Evolutionary conservation across 2,888 invertebrate genomes (phyloP).

Genomic region (Amiota communis): DNA sequence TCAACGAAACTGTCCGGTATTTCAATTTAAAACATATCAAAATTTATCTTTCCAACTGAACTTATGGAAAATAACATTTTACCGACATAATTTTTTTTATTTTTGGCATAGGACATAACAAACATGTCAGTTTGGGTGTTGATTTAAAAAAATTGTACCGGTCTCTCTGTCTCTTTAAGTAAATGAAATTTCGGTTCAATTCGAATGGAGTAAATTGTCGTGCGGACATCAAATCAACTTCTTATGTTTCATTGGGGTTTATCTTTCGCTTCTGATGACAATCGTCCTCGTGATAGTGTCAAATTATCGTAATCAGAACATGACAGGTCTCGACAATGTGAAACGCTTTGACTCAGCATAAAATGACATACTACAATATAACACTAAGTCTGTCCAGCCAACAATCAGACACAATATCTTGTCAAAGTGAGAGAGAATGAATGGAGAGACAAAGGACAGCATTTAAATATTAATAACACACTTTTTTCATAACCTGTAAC

Average conservation of each 20-base stretch:
- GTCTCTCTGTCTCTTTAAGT: slow-evolving; percentile 54
- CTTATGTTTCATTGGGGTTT: neutral
- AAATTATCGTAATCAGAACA: slow-evolving; percentile 67
- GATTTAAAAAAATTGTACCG: slow-evolving; percentile 35
- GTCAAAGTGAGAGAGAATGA: neutral
- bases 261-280: neutral
- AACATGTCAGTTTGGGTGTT: slow-evolving; percentile 40
- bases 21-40: slow-evolving; percentile 16
- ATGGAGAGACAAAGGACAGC: slow-evolving; percentile 10
- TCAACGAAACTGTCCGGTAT: slow-evolving; percentile 15
- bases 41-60: slow-evolving; percentile 16
- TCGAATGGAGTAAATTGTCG: slow-evolving; percentile 13
- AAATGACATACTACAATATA: no score
- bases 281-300: slow-evolving; percentile 48
- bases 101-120: slow-evolving; percentile 1
- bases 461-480: neutral
- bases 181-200: slow-evolving; percentile 55
- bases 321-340: slow-evolving; percentile 57
- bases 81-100: neutral
- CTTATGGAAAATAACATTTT: slow-evolving; percentile 30
- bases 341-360: neutral
- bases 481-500: no score
- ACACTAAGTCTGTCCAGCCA: neutral
- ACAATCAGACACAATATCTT: neutral
- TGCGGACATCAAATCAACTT: neutral